Percentiles rank a stretch among this genome's conserved stretches.
Conservation (phyloP, 92 coral and sea anemone species). For the Meandrina meandrites region DNA sequence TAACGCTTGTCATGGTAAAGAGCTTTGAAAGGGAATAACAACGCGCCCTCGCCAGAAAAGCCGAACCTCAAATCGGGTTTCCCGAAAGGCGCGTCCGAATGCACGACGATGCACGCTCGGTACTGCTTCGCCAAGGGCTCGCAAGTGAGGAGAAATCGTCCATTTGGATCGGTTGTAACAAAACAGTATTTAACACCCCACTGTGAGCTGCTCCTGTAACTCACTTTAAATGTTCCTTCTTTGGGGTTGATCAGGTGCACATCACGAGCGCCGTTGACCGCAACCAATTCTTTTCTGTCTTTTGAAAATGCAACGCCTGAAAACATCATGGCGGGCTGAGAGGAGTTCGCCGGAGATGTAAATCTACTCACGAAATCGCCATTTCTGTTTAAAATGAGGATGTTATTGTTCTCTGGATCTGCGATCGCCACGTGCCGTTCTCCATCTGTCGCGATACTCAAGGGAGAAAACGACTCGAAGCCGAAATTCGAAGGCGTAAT, state of each 20-base stretch:
- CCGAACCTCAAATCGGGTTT: conserved; percentile 88
- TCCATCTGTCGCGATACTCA: conserved; percentile 85
- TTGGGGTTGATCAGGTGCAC: conserved; percentile 69
- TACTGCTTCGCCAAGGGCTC: conserved; percentile 77
- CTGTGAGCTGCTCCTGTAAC: conserved; percentile 70
- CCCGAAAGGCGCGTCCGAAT: conserved; percentile 78
- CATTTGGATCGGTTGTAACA: conserved; percentile 63
- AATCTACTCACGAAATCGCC: conserved; percentile 67
- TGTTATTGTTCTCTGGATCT: conserved; percentile 81
- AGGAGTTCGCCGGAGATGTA: conserved; percentile 52
- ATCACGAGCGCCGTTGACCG: conserved; percentile 81
- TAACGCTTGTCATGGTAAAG: conserved; percentile 68
- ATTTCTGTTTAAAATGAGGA: conserved; percentile 67
- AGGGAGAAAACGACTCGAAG: conserved; percentile 79
- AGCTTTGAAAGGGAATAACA: conserved; percentile 87
- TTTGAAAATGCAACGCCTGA: conserved; percentile 83
- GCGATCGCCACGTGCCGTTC: conserved; percentile 70
- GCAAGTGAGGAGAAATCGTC: conserved; percentile 78
- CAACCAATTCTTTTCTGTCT: conserved; percentile 59
- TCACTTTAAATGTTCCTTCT: conserved; percentile 79
- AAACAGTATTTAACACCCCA: conserved; percentile 84
- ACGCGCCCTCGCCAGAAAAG: conserved; percentile 60
- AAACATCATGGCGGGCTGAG: conserved; percentile 73
- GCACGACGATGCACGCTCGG: conserved; percentile 83
- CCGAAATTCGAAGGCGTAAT: conserved; percentile 62